phyloP scores from a whole-genome alignment of 2,888 invertebrate genomes.

The Chydorus sphaericus region DNA sequence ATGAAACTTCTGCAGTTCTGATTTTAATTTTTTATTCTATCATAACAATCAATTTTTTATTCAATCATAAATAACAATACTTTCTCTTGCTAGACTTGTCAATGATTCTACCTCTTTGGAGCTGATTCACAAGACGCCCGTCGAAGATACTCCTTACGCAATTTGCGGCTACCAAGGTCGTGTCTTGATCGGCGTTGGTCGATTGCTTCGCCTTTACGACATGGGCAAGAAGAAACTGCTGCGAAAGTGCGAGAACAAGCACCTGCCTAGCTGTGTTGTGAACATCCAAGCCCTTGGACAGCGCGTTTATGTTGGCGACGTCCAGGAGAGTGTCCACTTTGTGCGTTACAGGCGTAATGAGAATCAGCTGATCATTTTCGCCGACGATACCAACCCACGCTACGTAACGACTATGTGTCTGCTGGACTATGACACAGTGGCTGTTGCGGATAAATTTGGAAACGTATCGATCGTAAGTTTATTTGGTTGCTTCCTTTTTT shows the following conservation, averaged over 20 bases:
- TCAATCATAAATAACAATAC: conserved; percentile 11
- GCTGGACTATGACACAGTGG: conserved; percentile 91
- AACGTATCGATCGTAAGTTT: conserved; percentile 70
- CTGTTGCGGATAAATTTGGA: conserved; percentile 95
- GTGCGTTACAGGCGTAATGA: conserved; percentile 86
- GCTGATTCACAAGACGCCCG: conserved; percentile 78
- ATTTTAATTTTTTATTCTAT: conserved; percentile 21
- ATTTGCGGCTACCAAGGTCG: conserved; percentile 82
- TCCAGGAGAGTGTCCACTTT: conserved; percentile 93
- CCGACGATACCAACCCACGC: conserved; percentile 92
- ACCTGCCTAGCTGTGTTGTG: conserved; percentile 87
- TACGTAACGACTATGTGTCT: conserved; percentile 88
- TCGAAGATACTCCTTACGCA: conserved; percentile 83
- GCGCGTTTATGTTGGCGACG: conserved; percentile 85
- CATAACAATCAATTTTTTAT: not conserved
- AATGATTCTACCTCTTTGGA: conserved; percentile 70
- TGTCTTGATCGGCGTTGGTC: conserved; percentile 80
- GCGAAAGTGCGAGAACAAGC: conserved; percentile 96
- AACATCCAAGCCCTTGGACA: conserved; percentile 89
- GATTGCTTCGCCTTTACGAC: conserved; percentile 83
- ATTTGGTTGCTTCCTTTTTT: too few relatives aligned
- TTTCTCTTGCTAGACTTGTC: conserved; percentile 36
- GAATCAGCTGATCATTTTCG: conserved; percentile 94
- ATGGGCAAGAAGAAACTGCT: conserved; percentile 90
- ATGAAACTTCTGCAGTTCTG: conserved; percentile 33